A percentile compares a stretch with the other conserved stretches of the same genome.
Evolutionary conservation across 1,140 invertebrate species (phyloP).

Genomic region (Drosophila ficusphila): DNA sequence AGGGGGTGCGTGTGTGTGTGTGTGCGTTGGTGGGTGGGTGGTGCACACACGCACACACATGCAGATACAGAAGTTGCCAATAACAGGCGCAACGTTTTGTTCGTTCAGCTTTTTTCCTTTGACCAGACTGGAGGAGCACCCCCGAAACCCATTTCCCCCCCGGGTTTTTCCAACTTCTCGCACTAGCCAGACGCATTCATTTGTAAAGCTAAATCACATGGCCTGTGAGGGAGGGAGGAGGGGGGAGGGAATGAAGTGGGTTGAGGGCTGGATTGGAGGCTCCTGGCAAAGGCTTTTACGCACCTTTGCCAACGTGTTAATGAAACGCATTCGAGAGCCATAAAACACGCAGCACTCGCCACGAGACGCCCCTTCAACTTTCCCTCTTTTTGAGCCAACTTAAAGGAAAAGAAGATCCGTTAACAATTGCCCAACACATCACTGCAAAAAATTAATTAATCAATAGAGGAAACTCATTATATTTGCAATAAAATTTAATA

Average conservation of each 20-base stretch:
- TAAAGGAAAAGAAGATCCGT: conserved; percentile 14
- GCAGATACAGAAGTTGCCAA: conserved; percentile 68
- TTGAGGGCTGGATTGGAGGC: not conserved
- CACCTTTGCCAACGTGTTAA: conserved; percentile 78
- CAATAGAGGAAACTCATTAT: too few relatives aligned
- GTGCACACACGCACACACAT: conserved; percentile 16
- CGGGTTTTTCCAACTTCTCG: conserved; percentile 17
- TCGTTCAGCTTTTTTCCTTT: conserved; percentile 76
- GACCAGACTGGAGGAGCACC: conserved; percentile 48
- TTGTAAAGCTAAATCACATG: conserved; percentile 72
- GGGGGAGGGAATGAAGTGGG: not conserved
- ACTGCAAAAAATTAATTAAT: not conserved
- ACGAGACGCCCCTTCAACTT: conserved; percentile 9
- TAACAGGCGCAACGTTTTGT: conserved; percentile 72
- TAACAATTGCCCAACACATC: conserved; percentile 4
- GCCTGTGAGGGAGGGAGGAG: not conserved
- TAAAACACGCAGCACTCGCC: conserved; percentile 45
- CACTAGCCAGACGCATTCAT: conserved; percentile 73
- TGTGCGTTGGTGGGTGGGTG: not conserved
- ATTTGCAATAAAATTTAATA: too few relatives aligned
- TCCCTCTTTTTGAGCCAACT: not conserved
- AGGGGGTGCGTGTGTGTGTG: not conserved
- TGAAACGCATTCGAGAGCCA: conserved; percentile 70
- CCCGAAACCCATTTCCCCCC: not conserved
- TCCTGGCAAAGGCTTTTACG: conserved; percentile 56